Evolutionary conservation across 2,888 invertebrate genomes (phyloP), one percentile per base, ranked within the genome.

Genomic region (Hartigia nigra): DNA sequence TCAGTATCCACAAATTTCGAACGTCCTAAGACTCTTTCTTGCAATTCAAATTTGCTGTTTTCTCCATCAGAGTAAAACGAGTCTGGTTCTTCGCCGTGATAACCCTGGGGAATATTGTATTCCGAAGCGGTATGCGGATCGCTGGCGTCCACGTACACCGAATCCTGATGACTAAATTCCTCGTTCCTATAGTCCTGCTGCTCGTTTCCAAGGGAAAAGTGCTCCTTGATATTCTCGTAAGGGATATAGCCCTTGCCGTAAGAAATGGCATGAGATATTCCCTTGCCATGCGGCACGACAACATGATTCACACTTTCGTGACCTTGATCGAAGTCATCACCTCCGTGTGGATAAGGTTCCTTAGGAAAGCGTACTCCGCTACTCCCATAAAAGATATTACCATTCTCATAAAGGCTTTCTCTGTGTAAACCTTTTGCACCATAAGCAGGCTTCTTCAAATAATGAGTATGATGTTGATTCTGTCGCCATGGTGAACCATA

Each of bases 201-300:
- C 31, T 70, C 76, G 69, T 69, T 74, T 9, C 55, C 74, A 14
- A 55, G 39, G 12, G 75, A 35, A 34, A 77, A 77, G 74, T 79
- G 83, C 31, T 85, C 83, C 31, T 88, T 88, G 74, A 86, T 81
- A 5, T 81, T 85, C 11, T 87, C 88, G 77, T 87, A 89, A 4
- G 91, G 90, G 1, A 90, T 82, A 74, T 90, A 90, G 12, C 89
- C 90, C 55, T 88, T 87, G 5, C 90, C 89, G 74, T 83, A 90
- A 1, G 87, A 78, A 3, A 87, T 70, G 5, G 84, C 86, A 72
- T 89, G 88, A 74, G 79, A 82, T 74, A 88, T 82, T 11, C 85
- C 87, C 75, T 89, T 90, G 4, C 89, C 88, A n/a, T 90, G 85
- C 0, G 91, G 89, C 72, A 88, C 78, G 0, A 83, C 74, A 2